Evolutionary conservation across 2,888 invertebrate species (phyloP), one percentile per base, ranked within the genome.

Genomic region (Zeuzera pyrina): DNA sequence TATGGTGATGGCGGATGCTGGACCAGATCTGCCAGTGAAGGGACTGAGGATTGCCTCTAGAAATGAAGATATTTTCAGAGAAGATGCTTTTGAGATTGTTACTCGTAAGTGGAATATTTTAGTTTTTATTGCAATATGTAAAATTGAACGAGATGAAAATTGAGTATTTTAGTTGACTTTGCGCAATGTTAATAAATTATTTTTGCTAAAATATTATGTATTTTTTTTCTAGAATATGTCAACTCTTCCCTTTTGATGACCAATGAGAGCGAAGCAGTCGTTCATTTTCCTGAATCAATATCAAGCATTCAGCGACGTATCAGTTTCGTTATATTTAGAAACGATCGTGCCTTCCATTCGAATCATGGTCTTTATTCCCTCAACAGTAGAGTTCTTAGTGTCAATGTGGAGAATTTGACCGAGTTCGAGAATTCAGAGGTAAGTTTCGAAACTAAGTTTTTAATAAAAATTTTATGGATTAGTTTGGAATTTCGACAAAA

Each of bases 341-440:
- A 73, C 42, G 77, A 81, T 41, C 60, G 72, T 12, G 83, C 84
- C 26, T 84, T 84, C 52, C 60, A 47, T 10, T 42, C 42, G 14
- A 36, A 29, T 11, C 31, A 33, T 1, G 30, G 39, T 21, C 22
- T 34, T 11, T 50, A 33, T 36, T 28, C 44, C 15, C 76, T 84
- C 29, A 78, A 76, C 48, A 84, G 85, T 41, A 57, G 76, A 12
- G 72, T 88, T 1, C 59, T 88, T 2, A 87, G 79, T 44, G 58
- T 83, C 41, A 81, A 76, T 16, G 63, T 81, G 0, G 66, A 76
- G 35, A 62, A 81, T 22, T 35, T 74, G 14, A 72, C 67, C 0
- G 35, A 53, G 2, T 83, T 83, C 34, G 45, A 51, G 0, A 14
- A 46, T 0, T 73, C 70, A 27, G 81, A 83, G 66, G 81, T 81